phyloP scores from a whole-genome alignment of 2,888 invertebrate genomes.

The Deroplatys truncata region DNA sequence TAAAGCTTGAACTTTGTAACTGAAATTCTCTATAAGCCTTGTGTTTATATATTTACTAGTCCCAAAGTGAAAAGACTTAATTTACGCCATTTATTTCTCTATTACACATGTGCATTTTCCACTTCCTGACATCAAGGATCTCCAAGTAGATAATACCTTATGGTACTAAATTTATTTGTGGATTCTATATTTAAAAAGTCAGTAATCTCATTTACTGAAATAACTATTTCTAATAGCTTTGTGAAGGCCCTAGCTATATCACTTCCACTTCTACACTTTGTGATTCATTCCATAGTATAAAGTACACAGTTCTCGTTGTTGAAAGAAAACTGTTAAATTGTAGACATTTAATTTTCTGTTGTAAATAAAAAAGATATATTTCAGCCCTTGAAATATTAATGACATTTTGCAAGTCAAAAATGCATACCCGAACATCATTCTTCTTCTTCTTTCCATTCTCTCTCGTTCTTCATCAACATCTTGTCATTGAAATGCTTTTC shows the following conservation, averaged over 20 bases:
- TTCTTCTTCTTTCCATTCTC: neutral
- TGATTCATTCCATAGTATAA: neutral
- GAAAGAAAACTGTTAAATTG: neutral
- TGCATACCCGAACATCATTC: neutral
- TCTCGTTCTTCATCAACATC: no score
- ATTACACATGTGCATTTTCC: neutral
- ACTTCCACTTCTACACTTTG: neutral
- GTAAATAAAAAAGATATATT: no score
- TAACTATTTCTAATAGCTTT: neutral
- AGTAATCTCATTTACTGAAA: neutral
- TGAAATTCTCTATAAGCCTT: neutral
- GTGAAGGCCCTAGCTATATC: neutral
- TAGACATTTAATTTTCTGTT: no score
- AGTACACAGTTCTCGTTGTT: neutral
- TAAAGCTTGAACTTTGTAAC: no score
- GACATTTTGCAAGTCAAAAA: neutral
- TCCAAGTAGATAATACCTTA: neutral
- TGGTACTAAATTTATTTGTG: neutral
- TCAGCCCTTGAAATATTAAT: no score
- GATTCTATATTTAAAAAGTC: neutral
- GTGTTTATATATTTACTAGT: neutral
- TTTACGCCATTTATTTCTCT: neutral
- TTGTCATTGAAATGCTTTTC: neutral
- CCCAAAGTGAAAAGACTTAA: neutral
- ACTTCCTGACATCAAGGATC: neutral